A percentile compares a stretch with the other conserved stretches of the same genome.
Conservation (phyloP, 2,888 invertebrate genomes). For the Archips crataeganus region DNA sequence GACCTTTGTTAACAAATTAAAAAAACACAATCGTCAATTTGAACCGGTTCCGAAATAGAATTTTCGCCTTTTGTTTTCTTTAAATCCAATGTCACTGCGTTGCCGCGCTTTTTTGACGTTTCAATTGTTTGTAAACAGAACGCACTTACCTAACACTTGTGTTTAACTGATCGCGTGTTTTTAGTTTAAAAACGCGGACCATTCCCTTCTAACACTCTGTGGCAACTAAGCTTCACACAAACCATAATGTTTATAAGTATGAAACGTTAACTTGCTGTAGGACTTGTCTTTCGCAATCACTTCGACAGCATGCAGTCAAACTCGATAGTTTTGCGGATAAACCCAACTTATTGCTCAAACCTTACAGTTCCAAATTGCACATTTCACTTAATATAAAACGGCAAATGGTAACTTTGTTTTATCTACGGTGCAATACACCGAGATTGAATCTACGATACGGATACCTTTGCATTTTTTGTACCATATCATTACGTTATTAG, state of each 20-base stretch:
- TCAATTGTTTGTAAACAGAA: constrained; percentile 40
- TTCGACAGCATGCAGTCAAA: constrained; percentile 19
- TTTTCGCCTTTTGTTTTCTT: constrained; percentile 15
- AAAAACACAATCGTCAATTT: constrained; percentile 35
- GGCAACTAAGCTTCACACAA: constrained; percentile 77
- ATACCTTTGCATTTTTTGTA: constrained; percentile 42
- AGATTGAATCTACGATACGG: constrained; percentile 62
- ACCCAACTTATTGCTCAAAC: constrained; percentile 44
- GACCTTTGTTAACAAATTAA: constrained; percentile 50
- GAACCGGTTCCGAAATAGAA: constrained; percentile 37
- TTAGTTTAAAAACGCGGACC: constrained; percentile 60
- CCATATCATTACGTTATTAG: constrained; percentile 22
- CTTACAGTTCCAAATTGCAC: constrained; percentile 55
- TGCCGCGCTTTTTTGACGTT: constrained; percentile 16
- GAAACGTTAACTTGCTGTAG: constrained; percentile 72
- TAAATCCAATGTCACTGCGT: constrained; percentile 24
- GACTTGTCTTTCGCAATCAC: constrained; percentile 74
- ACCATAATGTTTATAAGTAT: constrained; percentile 81
- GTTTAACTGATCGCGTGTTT: constrained; percentile 27
- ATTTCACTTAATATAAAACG: constrained; percentile 46
- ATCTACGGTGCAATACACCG: constrained; percentile 65
- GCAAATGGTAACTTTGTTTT: constrained; percentile 61
- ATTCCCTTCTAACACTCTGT: constrained; percentile 76
- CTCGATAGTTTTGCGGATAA: constrained; percentile 15
- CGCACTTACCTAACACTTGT: constrained; percentile 16